phyloP scores from a whole-genome alignment of 2,888 invertebrate genomes.

The Chymomyza procnemis region DNA sequence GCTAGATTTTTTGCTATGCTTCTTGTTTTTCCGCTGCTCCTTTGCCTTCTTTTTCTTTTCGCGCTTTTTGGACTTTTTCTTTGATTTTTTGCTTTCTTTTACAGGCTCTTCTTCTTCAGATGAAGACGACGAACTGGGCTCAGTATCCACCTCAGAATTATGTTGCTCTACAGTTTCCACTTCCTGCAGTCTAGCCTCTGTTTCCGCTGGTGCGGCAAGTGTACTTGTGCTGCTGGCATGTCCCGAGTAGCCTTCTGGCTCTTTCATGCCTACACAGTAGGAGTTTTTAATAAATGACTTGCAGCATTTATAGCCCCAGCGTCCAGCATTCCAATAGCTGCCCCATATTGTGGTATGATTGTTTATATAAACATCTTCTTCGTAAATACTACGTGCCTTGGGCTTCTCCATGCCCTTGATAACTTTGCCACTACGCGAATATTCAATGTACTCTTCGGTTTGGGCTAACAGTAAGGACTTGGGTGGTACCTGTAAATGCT shows the following conservation, averaged over 20 bases:
- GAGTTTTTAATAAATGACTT: conserved; percentile 86
- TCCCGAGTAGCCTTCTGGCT: conserved; percentile 53
- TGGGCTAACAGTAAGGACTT: conserved; percentile 92
- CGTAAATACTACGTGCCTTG: conserved; percentile 90
- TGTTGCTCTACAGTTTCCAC: conserved; percentile 45
- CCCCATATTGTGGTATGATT: conserved; percentile 98
- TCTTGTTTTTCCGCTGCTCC: conserved; percentile 73
- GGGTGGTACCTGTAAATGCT: conserved; percentile 92
- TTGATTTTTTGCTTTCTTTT: conserved; percentile 55
- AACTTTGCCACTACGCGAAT: conserved; percentile 94
- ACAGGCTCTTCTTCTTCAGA: conserved; percentile 42
- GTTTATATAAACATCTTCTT: conserved; percentile 94
- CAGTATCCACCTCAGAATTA: conserved; percentile 35
- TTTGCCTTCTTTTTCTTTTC: conserved; percentile 75
- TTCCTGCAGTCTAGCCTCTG: conserved; percentile 26
- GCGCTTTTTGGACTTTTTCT: conserved; percentile 70
- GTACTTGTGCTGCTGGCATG: conserved; percentile 14
- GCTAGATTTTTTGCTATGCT: conserved; percentile 51
- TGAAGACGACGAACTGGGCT: conserved; percentile 40
- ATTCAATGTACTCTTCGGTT: conserved; percentile 96
- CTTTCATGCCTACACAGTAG: conserved; percentile 73
- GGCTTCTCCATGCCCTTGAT: conserved; percentile 93
- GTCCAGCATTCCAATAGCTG: conserved; percentile 94
- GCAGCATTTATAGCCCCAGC: conserved; percentile 98
- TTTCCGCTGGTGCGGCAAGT: conserved; percentile 22